Conservation (phyloP, 2,797 vertebrate species). For the Enteromius mattozi region DNA sequence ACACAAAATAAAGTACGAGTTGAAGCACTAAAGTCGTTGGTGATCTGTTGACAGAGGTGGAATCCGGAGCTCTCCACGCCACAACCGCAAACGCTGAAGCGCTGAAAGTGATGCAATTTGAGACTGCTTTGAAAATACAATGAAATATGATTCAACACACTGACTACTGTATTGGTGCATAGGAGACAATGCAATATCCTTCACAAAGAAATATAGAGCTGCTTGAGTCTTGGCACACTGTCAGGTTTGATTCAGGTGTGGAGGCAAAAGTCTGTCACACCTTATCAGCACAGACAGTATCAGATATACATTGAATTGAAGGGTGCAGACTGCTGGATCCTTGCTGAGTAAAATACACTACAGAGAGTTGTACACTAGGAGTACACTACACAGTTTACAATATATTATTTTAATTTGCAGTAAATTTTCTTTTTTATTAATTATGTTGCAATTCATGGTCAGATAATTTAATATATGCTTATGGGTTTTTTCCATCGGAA, state of each 20-base stretch:
- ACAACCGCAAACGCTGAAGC: too few relatives aligned
- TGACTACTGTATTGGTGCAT: neutral
- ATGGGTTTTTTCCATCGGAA: neutral
- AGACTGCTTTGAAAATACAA: constrained; percentile 3
- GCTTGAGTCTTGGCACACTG: constrained; percentile 25
- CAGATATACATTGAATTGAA: constrained; percentile 46
- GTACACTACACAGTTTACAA: too few relatives aligned
- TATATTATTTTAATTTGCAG: too few relatives aligned
- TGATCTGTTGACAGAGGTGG: too few relatives aligned
- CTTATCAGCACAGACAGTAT: constrained; percentile 35
- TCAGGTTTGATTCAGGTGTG: constrained; percentile 40
- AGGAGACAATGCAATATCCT: constrained; percentile 16
- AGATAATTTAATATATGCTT: neutral
- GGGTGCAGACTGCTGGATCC: constrained; percentile 2
- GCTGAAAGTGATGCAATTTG: neutral
- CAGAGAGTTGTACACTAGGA: too few relatives aligned
- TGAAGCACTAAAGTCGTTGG: neutral
- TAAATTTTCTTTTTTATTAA: neutral
- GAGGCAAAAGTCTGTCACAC: constrained; percentile 39
- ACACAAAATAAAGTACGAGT: too few relatives aligned
- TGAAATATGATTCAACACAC: neutral
- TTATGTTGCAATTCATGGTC: neutral
- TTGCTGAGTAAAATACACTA: constrained; percentile 15
- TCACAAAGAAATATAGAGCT: constrained; percentile 18
- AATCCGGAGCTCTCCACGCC: too few relatives aligned